Evolutionary conservation across 2,888 invertebrate species (phyloP).

Genomic region (Drymonia ruficornis): DNA sequence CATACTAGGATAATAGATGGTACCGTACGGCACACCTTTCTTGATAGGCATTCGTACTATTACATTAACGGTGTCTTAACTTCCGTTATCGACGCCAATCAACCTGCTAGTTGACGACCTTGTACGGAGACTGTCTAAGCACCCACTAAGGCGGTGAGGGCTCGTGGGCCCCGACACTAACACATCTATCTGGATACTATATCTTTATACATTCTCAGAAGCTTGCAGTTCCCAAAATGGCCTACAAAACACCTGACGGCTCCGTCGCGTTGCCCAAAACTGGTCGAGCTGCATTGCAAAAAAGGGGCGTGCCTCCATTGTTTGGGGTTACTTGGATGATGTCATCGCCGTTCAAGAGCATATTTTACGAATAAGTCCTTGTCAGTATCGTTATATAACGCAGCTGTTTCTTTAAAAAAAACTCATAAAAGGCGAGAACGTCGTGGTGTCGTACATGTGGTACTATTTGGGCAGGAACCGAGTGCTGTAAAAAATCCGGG

Average conservation of each 20-base stretch:
- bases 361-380: constrained; percentile 8
- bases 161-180: not conserved
- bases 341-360: constrained; percentile 24
- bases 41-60: constrained; percentile 29
- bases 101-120: constrained; percentile 36
- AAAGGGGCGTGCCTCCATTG: constrained; percentile 34
- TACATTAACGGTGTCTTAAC: constrained; percentile 36
- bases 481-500: constrained; percentile 35
- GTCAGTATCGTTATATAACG: constrained; percentile 9
- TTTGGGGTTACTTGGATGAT: constrained; percentile 26
- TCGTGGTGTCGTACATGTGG: constrained; percentile 9
- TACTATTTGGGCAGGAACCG: constrained; percentile 31
- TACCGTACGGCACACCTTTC: constrained; percentile 38
- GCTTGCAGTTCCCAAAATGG: constrained; percentile 25
- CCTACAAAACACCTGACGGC: constrained; percentile 35
- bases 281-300: constrained; percentile 38
- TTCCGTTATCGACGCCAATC: constrained; percentile 32
- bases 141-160: constrained; percentile 8
- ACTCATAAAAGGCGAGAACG: constrained; percentile 15
- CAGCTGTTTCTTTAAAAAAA: constrained; percentile 18
- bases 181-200: not conserved
- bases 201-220: not conserved
- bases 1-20: constrained; percentile 29
- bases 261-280: constrained; percentile 25
- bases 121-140: constrained; percentile 36